Percentiles rank a stretch among this genome's conserved stretches.
Evolutionary conservation across 1,140 invertebrate genomes (phyloP).

Genomic region (Oncopeltus fasciatus): DNA sequence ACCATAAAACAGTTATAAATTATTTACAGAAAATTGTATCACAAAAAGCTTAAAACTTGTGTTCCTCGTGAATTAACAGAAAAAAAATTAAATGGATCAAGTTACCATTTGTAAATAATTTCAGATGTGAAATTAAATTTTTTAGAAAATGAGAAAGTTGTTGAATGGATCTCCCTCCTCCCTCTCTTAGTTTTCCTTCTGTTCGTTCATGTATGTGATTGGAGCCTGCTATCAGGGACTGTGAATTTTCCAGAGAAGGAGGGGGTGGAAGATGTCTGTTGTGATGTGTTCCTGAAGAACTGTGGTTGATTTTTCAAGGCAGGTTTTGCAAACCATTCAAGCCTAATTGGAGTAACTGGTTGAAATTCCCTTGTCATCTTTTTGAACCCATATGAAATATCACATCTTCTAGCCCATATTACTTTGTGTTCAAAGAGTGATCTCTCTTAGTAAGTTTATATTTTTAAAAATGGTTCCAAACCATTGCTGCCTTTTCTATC

Average conservation of each 20-base stretch:
- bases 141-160: background rate
- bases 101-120: too few species aligned
- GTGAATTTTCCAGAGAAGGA: background rate
- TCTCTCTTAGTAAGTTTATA: too few species aligned
- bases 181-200: background rate
- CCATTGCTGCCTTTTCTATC: too few species aligned
- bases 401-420: background rate
- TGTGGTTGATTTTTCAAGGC: background rate
- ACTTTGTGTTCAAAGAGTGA: too few species aligned
- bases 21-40: too few species aligned
- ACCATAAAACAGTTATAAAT: too few species aligned
- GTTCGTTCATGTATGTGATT: too few species aligned
- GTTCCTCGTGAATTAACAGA: too few species aligned
- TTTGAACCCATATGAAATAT: background rate
- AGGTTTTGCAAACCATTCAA: background rate
- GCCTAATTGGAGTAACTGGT: background rate
- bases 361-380: background rate
- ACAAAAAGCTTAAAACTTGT: too few species aligned
- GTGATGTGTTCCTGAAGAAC: background rate
- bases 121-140: too few species aligned
- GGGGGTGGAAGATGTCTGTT: background rate
- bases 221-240: background rate
- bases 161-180: background rate
- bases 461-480: too few species aligned
- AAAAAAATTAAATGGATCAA: too few species aligned